Conservation (phyloP, 1,140 invertebrate species). For the Fopius arisanus region DNA sequence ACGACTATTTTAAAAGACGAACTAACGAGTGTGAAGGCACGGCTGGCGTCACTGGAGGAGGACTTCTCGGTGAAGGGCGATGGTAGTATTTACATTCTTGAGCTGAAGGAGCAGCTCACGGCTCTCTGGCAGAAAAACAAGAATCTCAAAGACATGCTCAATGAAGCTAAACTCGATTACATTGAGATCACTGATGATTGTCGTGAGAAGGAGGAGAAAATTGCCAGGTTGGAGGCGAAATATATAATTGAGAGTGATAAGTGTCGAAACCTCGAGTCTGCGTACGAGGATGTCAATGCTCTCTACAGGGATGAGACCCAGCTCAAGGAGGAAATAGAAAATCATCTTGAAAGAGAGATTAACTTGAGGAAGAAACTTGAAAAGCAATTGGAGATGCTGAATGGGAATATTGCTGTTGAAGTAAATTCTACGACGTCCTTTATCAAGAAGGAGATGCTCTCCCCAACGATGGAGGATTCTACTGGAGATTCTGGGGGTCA, state of each 20-base stretch:
- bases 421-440: neutral
- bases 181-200: constrained; percentile 42
- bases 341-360: neutral
- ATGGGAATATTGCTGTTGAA: neutral
- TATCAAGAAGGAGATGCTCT: neutral
- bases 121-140: constrained; percentile 43
- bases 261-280: constrained; percentile 43
- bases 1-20: constrained; percentile 45
- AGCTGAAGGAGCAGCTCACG: constrained; percentile 43
- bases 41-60: constrained; percentile 41
- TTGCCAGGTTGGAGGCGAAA: constrained; percentile 38
- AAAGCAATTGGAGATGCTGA: neutral
- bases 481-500: neutral
- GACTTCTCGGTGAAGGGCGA: constrained; percentile 36
- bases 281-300: constrained; percentile 25
- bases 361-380: neutral
- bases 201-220: constrained; percentile 36
- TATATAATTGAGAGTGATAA: constrained; percentile 42
- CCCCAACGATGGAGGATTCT: neutral
- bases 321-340: neutral
- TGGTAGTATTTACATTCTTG: constrained; percentile 38
- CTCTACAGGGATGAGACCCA: neutral
- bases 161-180: constrained; percentile 59
- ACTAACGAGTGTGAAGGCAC: constrained; percentile 41
- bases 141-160: constrained; percentile 52